Base-by-base conservation (phyloP, 2,888 invertebrate genomes). In the Ceraclea dissimilis region DNA sequence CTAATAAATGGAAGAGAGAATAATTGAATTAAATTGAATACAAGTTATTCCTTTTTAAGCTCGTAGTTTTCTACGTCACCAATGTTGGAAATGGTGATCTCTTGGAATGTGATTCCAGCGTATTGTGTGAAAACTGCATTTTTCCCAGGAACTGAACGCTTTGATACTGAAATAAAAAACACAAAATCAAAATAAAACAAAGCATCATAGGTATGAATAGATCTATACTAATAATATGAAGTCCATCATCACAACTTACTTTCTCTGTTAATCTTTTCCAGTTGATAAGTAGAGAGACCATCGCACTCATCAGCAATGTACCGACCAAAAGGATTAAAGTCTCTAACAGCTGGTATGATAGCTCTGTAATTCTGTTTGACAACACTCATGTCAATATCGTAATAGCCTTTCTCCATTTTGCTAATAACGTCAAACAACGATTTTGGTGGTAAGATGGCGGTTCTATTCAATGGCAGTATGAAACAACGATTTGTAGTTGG, bases 401-500 rank as follows among this genome's bases (percentile, higher is more conserved):
- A 91, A 68, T 89, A 88, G 10, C 85, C 85, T 62, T 83, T 81
- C 71, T 82, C 82, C 83, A 92, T 87, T 72, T 90, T 91, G 63
- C 80, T 77, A 62, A 93, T 78, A 16, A 88, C 81, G 76, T 93
- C 94, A 64, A 81, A 81, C 69, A 90, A 80, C 65, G 86, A 87
- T 63, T 80, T 83, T 2, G 96, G 96, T 43, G 88, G 85, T 66
- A 90, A 73, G 60, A 93, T 88, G 56, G 82, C 75, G 31, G 79
- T 79, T 26, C 88, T 82, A 74, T 95, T 88, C 67, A 96, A 75
- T 1, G 90, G 88, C 90, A 94, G 92, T 17, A 93, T 82, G 74
- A 94, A 97, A 76, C 97, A 97, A 22, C 90, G 84, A 52, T 76
- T 75, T 34, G 81, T 79, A 57, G 83, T 83, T 16, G 80, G 73